Conservation (phyloP, 2,113 vertebrate genomes). For the Anseranas semipalmata region DNA sequence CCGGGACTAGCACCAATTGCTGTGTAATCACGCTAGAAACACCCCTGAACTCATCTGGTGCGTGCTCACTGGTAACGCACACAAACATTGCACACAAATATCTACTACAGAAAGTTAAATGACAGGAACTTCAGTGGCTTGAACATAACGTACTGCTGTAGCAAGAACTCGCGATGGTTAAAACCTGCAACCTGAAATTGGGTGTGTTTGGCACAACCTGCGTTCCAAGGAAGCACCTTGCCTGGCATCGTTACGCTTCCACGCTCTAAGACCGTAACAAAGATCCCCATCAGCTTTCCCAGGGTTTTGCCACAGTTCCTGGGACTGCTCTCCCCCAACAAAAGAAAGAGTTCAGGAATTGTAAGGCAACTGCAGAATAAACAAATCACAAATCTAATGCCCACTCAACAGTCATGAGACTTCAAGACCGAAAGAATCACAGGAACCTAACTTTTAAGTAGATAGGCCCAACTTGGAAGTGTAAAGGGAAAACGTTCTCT, state of each 20-base stretch:
- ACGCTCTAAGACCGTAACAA: not conserved
- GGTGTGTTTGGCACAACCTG: not conserved
- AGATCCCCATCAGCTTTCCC: not conserved
- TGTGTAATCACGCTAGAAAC: not conserved
- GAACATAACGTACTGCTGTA: not conserved
- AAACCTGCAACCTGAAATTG: not conserved
- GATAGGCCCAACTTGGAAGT: not conserved
- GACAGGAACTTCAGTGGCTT: not conserved
- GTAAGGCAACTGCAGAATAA: not conserved
- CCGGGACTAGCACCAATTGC: not conserved
- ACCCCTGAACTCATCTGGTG: not conserved
- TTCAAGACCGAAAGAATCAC: not conserved
- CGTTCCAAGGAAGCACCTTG: not conserved
- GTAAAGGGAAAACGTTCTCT: not conserved
- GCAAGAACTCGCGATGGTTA: not conserved
- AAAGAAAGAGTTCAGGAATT: not conserved
- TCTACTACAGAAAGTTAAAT: too few relatives aligned
- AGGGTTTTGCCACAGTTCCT: not conserved
- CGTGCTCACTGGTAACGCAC: not conserved
- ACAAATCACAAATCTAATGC: not conserved
- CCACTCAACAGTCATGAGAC: not conserved
- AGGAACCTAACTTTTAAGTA: not conserved
- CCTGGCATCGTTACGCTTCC: not conserved
- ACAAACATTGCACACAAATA: not conserved
- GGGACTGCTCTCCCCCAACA: not conserved